These are phyloP conservation scores for Callopanchax toddi DNA, from an alignment of 2,113 vertebrate genomes.

Conservation along the genomic window DNA sequence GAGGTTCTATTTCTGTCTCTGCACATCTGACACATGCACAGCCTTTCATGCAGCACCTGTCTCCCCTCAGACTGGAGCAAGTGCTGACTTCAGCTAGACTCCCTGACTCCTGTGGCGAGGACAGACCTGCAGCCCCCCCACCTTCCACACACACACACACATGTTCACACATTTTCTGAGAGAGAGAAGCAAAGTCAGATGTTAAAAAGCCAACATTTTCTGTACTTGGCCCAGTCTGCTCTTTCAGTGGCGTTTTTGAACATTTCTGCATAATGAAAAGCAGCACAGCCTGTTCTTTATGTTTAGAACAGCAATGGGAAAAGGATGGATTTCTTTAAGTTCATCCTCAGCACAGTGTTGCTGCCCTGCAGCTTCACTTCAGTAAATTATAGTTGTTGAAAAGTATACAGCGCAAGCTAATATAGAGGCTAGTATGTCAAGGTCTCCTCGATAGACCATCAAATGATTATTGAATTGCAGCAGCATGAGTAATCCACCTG, in stretches of 20 bases:
- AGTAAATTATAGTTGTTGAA: neutral
- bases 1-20: neutral
- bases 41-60: constrained; percentile 5
- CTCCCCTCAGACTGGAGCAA: constrained; percentile 36
- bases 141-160: neutral
- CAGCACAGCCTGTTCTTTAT: neutral
- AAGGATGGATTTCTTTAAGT: neutral
- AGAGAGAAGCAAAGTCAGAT: constrained; percentile 11
- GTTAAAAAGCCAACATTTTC: constrained; percentile 30
- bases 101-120: constrained; percentile 48
- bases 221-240: too few relatives aligned
- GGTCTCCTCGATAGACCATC: neutral
- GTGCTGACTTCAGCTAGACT: constrained; percentile 62
- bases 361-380: neutral
- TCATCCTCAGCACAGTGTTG: neutral
- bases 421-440: neutral
- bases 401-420: neutral
- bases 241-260: neutral
- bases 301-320: constrained; percentile 1
- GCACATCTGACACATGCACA: neutral
- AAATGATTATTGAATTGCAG: too few relatives aligned
- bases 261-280: neutral
- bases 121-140: constrained; percentile 13
- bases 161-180: neutral
- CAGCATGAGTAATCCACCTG: too few relatives aligned